Evolutionary conservation across 2,113 vertebrate genomes (phyloP).

Genomic region (Cygnus buccinator): DNA sequence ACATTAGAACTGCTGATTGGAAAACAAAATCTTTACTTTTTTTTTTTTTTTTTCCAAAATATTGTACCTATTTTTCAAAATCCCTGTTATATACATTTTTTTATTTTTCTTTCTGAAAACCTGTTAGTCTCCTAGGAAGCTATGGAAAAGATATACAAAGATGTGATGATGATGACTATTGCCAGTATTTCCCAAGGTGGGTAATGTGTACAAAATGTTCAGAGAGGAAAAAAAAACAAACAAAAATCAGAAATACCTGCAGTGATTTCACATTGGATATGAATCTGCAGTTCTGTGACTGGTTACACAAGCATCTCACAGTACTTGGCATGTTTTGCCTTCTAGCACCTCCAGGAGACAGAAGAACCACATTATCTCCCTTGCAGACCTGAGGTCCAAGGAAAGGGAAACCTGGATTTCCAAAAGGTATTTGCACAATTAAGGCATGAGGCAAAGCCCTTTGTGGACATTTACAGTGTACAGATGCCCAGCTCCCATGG

Average conservation of each 20-base stretch:
- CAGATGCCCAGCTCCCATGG: background rate
- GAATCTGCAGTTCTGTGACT: background rate
- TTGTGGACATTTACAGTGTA: rapidly evolving
- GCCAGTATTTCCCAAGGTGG: background rate
- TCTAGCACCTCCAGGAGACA: background rate
- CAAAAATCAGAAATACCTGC: background rate
- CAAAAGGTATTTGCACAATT: background rate
- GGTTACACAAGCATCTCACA: background rate
- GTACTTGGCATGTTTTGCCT: background rate
- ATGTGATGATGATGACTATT: background rate
- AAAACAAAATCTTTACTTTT: background rate
- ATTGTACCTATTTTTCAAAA: background rate
- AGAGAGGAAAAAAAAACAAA: background rate
- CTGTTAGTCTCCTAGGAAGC: background rate
- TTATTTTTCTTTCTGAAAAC: background rate
- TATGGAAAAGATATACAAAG: background rate
- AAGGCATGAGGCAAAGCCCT: background rate
- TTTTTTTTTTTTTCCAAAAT: background rate
- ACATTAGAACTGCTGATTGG: background rate
- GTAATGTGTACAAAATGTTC: rapidly evolving
- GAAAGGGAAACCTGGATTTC: background rate
- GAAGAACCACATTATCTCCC: background rate
- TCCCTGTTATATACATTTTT: background rate
- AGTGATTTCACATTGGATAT: background rate
- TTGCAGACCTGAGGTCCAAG: background rate